phyloP scores from a whole-genome alignment of 2,113 vertebrate genomes.

The Eptesicus fuscus region DNA sequence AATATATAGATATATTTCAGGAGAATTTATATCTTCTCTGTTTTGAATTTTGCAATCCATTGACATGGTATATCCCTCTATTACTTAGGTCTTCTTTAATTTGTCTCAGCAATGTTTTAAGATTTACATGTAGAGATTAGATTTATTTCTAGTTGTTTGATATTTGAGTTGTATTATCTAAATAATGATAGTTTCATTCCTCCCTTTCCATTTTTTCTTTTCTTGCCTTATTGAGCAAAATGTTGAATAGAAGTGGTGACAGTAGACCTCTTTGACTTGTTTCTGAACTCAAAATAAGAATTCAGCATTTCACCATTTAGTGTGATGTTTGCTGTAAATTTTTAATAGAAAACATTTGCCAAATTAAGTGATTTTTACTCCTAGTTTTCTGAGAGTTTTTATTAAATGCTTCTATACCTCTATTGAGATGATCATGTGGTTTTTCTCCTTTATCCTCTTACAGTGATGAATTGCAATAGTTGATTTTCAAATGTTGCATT shows the following conservation, averaged over 20 bases:
- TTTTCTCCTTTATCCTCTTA: not conserved
- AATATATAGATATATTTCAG: not conserved
- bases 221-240: not conserved
- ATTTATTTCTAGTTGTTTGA: not conserved
- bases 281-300: not conserved
- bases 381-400: no score
- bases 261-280: not conserved
- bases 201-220: not conserved
- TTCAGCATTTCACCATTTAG: no score
- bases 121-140: not conserved
- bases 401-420: no score
- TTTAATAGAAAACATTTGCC: no score
- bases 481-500: not conserved
- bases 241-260: not conserved
- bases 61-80: not conserved
- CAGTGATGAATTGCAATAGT: not conserved
- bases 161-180: not conserved
- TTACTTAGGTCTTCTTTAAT: not conserved
- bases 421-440: no score
- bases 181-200: not conserved
- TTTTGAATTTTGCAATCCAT: not conserved
- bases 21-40: not conserved
- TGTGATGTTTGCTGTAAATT: no score
- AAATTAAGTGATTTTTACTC: no score
- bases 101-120: not conserved